phyloP scores from a whole-genome alignment of 30 jellyfish, hydroid and myxozoan species.

The Aurelia sp. region DNA sequence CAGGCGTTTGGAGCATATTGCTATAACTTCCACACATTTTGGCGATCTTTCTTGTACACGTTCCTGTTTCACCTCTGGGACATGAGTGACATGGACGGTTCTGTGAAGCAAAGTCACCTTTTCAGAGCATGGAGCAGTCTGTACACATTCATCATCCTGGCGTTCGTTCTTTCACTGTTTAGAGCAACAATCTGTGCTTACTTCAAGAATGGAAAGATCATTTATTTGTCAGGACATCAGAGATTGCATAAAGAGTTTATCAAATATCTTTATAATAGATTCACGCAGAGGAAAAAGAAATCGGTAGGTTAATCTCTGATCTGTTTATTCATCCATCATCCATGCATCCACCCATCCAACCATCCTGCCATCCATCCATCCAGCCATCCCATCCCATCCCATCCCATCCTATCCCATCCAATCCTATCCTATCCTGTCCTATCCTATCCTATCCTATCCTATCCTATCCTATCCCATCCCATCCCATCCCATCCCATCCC shows the following conservation, averaged over 20 bases:
- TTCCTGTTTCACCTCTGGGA: conserved; percentile 22
- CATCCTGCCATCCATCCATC: background rate
- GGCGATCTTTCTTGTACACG: conserved; percentile 57
- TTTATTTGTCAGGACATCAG: conserved; percentile 4
- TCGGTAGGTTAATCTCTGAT: conserved; percentile 1
- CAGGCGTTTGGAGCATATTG: conserved; percentile 57
- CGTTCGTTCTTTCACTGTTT: conserved; percentile 27
- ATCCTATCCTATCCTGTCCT: background rate
- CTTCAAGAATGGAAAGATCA: conserved; percentile 38
- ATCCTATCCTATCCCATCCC: conserved; percentile 21
- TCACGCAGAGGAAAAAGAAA: conserved; percentile 24
- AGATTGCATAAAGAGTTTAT: conserved; percentile 14
- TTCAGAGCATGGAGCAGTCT: conserved; percentile 36
- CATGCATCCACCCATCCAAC: too few species aligned
- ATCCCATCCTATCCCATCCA: background rate
- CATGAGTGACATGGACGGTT: background rate
- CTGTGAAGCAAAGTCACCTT: background rate
- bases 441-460: background rate
- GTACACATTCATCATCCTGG: conserved; percentile 4
- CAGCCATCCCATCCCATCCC: background rate
- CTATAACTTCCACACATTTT: conserved; percentile 50
- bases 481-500: conserved; percentile 17
- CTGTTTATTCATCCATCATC: background rate
- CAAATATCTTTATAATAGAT: conserved; percentile 32
- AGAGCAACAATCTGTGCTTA: conserved; percentile 41